Evolutionary conservation across 2,888 invertebrate genomes (phyloP).

Genomic region (Sussaba pulchella): DNA sequence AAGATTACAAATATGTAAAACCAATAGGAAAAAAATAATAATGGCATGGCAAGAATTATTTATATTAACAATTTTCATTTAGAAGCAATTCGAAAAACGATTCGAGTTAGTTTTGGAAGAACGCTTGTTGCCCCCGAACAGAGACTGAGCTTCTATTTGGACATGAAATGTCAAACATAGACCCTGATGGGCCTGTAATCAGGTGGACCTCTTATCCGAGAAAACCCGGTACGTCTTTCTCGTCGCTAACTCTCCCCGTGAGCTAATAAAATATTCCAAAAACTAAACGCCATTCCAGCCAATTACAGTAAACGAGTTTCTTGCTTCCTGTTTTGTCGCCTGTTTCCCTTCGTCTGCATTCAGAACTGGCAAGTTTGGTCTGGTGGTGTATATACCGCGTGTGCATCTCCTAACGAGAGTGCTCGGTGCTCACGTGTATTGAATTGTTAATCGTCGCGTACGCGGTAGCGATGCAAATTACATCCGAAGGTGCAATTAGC

Average conservation of each 20-base stretch:
- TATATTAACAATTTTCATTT: too few species aligned
- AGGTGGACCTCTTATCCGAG: too few species aligned
- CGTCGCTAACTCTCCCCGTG: background rate
- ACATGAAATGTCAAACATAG: too few species aligned
- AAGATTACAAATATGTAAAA: too few species aligned
- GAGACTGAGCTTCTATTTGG: too few species aligned
- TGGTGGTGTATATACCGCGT: background rate
- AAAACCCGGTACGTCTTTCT: too few species aligned
- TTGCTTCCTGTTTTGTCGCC: slow-evolving; percentile 20
- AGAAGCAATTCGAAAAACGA: too few species aligned
- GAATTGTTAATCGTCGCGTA: slow-evolving; percentile 58
- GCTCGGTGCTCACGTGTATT: slow-evolving; percentile 44
- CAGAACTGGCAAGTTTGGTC: slow-evolving; percentile 22
- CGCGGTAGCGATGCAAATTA: slow-evolving; percentile 59
- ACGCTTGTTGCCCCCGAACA: too few species aligned
- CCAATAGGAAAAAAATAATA: too few species aligned
- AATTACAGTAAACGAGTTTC: slow-evolving; percentile 20
- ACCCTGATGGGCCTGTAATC: too few species aligned
- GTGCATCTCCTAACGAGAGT: slow-evolving; percentile 42
- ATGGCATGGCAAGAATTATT: too few species aligned
- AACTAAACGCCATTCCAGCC: background rate
- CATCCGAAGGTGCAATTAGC: slow-evolving; percentile 57
- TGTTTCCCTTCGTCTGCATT: background rate
- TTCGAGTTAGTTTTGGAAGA: too few species aligned
- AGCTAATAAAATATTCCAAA: background rate